Percentiles rank a stretch among this genome's conserved stretches.
phyloP scores from a whole-genome alignment of 2,113 vertebrate genomes.

The Phrynosoma platyrhinos region DNA sequence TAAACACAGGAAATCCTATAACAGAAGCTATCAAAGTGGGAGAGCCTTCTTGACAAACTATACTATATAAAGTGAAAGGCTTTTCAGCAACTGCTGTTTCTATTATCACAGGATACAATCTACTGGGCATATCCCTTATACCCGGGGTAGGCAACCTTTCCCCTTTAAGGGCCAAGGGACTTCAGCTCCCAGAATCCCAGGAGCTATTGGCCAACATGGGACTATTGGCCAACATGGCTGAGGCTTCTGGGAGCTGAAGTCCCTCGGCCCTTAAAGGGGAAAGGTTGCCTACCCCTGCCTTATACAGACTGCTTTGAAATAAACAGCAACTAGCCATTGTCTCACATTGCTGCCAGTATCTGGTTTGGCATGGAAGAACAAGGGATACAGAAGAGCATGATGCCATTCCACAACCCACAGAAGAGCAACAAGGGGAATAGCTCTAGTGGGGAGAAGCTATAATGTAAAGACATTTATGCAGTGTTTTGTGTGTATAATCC shows the following conservation, averaged over 20 bases:
- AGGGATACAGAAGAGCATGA: background rate
- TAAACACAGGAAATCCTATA: constrained; percentile 32
- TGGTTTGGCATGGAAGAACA: background rate
- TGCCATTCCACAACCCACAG: background rate
- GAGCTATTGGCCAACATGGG: too few species aligned
- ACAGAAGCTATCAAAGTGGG: constrained; percentile 31
- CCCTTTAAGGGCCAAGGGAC: too few species aligned
- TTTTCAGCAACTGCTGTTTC: constrained; percentile 40
- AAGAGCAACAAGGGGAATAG: background rate
- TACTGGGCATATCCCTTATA: background rate
- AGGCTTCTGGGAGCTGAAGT: too few species aligned
- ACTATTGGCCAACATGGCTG: too few species aligned
- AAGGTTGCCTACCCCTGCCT: too few species aligned
- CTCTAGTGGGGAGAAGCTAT: background rate
- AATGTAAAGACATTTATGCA: background rate
- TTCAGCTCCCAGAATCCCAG: too few species aligned
- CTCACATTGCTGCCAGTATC: background rate
- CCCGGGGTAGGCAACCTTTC: too few species aligned
- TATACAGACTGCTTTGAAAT: background rate
- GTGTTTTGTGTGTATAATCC: too few species aligned
- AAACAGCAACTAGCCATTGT: background rate
- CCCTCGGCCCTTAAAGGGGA: too few species aligned
- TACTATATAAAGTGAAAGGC: constrained; percentile 43
- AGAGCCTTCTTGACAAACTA: constrained; percentile 45
- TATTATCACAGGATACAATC: constrained; percentile 22